Conservation (phyloP, 1,140 invertebrate species). For the Andricus grossulariae region DNA sequence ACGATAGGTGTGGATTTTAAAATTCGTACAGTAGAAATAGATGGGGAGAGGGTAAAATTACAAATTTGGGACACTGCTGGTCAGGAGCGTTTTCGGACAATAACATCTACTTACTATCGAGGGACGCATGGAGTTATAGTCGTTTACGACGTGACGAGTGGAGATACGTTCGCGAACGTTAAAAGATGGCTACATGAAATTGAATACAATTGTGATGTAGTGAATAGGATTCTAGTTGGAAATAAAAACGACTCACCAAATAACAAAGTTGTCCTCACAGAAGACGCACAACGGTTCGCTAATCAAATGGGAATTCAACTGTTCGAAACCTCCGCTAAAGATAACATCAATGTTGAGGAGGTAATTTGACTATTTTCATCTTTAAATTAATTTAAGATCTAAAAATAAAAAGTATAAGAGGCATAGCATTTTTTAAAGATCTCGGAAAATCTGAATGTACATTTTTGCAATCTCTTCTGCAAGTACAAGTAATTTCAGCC, state of each 20-base stretch:
- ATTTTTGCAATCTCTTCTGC: too few relatives aligned
- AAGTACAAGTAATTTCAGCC: too few relatives aligned
- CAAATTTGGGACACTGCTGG: slow-evolving; percentile 99
- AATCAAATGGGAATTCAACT: slow-evolving; percentile 97
- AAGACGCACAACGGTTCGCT: slow-evolving; percentile 97
- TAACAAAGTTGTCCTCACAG: slow-evolving; percentile 96
- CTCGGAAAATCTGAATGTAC: too few relatives aligned
- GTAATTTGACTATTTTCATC: slow-evolving; percentile 70
- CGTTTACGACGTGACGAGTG: slow-evolving; percentile 99
- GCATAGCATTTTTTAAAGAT: too few relatives aligned
- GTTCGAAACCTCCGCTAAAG: slow-evolving; percentile 99
- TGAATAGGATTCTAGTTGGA: slow-evolving; percentile 99
- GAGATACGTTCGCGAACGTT: slow-evolving; percentile 99
- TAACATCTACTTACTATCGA: slow-evolving; percentile 96
- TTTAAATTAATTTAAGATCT: background rate
- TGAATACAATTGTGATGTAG: slow-evolving; percentile 99
- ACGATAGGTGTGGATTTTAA: slow-evolving; percentile 99
- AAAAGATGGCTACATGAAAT: slow-evolving; percentile 99
- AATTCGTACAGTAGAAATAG: slow-evolving; percentile 96
- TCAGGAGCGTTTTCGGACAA: slow-evolving; percentile 96
- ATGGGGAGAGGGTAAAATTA: slow-evolving; percentile 96
- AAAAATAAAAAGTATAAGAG: too few relatives aligned
- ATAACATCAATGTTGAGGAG: slow-evolving; percentile 99
- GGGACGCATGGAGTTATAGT: slow-evolving; percentile 99
- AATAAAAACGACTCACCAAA: slow-evolving; percentile 99